Base-by-base conservation (phyloP, 2,888 invertebrate genomes). In the Synanthedon myopaeformis region DNA sequence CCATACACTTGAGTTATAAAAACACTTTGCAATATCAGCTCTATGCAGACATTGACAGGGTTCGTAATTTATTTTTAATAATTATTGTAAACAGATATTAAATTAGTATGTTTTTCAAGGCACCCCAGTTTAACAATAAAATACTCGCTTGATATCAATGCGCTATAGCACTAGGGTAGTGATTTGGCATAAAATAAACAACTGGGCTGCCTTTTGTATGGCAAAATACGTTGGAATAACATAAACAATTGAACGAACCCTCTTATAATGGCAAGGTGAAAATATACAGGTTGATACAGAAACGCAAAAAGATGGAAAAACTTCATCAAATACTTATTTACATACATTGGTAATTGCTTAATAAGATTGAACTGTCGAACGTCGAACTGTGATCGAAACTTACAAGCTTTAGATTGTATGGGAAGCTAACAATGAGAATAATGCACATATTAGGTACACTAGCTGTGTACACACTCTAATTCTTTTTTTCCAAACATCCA, bases 181-280 rank as follows among this genome's bases (percentile, higher is more conserved):
- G 87, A 86, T 84, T 86, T 83, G 76, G 83, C 85, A 75, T 67
- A 83, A 82, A 80, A 74, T 83, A 83, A 87, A 86, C 85, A 86
- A 75, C 68, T 67, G 74, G 63, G 66, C 66, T 66, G 77, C 72
- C 82, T 78, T 77, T 83, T 82, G 78, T 83, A 64, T 61, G 69
- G 70, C 72, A 76, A 82, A 85, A 79, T 81, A 74, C 81, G 73
- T 65, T 76, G 76, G 70, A 85, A 83, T 81, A 86, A 86, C 74
- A 85, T 79, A 83, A 85, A 84, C 86, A 84, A 82, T 69, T 59
- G 66, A 52, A 57, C 64, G 55, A 63, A 69, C 79, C 79, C 75
- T 67, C 72, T 68, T 68, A 65, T 66, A 61, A 58, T 61, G 63
- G 63, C 59, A 69, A 77, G 75, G 78, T 78, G 72, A 71, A 70